phyloP scores from a whole-genome alignment of 2,888 invertebrate species.

The Pseudeuparius sepicola region DNA sequence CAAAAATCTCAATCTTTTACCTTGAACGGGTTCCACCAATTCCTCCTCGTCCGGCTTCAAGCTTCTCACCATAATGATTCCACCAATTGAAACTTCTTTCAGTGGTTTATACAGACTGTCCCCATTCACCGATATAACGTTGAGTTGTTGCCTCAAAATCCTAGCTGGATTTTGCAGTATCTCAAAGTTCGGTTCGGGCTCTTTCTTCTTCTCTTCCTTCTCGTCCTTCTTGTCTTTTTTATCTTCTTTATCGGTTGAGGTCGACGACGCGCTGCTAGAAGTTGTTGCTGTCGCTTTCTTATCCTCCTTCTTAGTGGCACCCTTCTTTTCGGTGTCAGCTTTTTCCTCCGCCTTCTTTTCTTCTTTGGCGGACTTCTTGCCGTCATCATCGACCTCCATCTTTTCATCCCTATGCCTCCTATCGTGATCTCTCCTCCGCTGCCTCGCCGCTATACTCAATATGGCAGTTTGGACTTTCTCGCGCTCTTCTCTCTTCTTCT shows the following conservation, averaged over 20 bases:
- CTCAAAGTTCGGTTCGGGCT: conserved; percentile 88
- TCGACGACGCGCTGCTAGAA: conserved; percentile 18
- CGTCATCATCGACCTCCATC: conserved; percentile 57
- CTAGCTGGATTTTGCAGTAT: conserved; percentile 91
- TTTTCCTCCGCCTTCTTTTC: conserved; percentile 37
- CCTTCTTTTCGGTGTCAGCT: conserved; percentile 38
- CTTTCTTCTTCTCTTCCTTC: conserved; percentile 56
- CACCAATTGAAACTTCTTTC: conserved; percentile 90
- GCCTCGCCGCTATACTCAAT: conserved; percentile 90
- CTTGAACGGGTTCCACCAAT: conserved; percentile 21
- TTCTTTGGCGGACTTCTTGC: conserved; percentile 24
- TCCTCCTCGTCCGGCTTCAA: conserved; percentile 50
- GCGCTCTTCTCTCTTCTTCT: conserved; percentile 95
- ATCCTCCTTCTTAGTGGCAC: conserved; percentile 36
- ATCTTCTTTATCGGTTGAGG: conserved; percentile 30
- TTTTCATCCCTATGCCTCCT: conserved; percentile 51
- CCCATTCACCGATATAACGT: conserved; percentile 68
- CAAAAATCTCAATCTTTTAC: conserved; percentile 13
- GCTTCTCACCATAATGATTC: conserved; percentile 91
- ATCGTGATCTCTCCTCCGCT: conserved; percentile 74
- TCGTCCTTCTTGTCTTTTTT: conserved; percentile 40
- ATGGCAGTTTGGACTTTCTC: conserved; percentile 98
- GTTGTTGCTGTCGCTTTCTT: conserved; percentile 31
- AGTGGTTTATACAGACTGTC: conserved; percentile 72
- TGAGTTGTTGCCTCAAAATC: conserved; percentile 84